A percentile compares a stretch with the other conserved stretches of the same genome.
phyloP scores from a whole-genome alignment of 2,888 invertebrate genomes.

The Parnassius glacialis region DNA sequence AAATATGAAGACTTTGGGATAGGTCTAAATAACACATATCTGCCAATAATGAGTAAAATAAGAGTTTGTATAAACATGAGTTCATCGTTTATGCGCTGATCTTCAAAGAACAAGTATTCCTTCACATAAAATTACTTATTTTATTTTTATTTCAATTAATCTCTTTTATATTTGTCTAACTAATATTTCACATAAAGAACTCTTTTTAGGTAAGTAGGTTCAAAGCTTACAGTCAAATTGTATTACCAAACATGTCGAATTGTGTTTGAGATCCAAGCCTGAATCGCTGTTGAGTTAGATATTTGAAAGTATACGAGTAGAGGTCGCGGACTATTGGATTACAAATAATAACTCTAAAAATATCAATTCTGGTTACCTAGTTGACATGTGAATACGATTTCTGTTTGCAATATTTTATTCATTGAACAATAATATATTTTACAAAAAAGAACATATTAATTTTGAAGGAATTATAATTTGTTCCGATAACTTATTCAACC shows the following conservation, averaged over 20 bases:
- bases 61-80: too few relatives aligned
- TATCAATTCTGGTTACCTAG: constrained; percentile 33
- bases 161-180: too few relatives aligned
- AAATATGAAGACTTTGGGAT: too few relatives aligned
- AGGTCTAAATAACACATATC: too few relatives aligned
- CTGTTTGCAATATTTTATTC: constrained; percentile 24
- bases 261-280: constrained; percentile 27
- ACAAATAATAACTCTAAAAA: constrained; percentile 30
- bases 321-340: constrained; percentile 37
- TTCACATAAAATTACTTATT: too few relatives aligned
- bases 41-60: too few relatives aligned
- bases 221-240: constrained; percentile 19
- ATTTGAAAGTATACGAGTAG: constrained; percentile 39
- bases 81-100: too few relatives aligned
- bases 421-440: constrained; percentile 1
- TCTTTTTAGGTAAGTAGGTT: background rate
- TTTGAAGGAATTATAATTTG: constrained; percentile 11
- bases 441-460: background rate
- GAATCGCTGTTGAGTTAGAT: constrained; percentile 36
- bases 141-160: too few relatives aligned
- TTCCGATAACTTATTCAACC: constrained; percentile 23
- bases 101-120: too few relatives aligned
- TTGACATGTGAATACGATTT: constrained; percentile 28
- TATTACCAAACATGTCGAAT: constrained; percentile 28
- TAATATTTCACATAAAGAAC: too few relatives aligned